Percentiles rank a stretch among this genome's conserved stretches.
Evolutionary conservation across 23 tunicate genomes (phyloP).

Genomic region (Oikopleura vanhoeffeni): DNA sequence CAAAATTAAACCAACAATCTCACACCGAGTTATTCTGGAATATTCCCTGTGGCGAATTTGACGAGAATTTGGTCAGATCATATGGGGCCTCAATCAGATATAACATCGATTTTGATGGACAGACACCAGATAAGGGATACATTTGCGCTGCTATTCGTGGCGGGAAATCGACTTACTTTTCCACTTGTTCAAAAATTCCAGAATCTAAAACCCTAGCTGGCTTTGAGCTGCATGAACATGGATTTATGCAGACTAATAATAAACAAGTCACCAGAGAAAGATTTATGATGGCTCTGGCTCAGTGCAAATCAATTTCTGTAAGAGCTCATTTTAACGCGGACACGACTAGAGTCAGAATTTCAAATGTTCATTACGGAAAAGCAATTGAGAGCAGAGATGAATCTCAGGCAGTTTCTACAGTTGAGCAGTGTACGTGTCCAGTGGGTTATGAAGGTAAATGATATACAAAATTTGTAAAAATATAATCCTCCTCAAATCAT

Average conservation of each 20-base stretch:
- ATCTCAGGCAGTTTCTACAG: slow-evolving; percentile 36
- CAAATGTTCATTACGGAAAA: slow-evolving; percentile 51
- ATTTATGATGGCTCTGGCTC: slow-evolving; percentile 75
- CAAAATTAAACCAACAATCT: neutral
- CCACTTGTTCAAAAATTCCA: neutral
- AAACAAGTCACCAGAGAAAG: slow-evolving; percentile 34
- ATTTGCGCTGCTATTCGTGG: neutral
- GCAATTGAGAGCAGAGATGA: slow-evolving; percentile 32
- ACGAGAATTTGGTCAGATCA: neutral
- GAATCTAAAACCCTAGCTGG: neutral
- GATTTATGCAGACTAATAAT: neutral
- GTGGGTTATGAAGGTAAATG: slow-evolving; percentile 94
- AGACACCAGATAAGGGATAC: neutral
- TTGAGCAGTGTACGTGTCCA: slow-evolving; percentile 83
- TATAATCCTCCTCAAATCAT: too few relatives aligned
- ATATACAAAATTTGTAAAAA: too few relatives aligned
- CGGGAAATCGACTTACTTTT: neutral
- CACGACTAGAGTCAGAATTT: slow-evolving; percentile 23
- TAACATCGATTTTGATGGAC: neutral
- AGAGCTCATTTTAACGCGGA: slow-evolving; percentile 40
- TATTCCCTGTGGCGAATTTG: neutral
- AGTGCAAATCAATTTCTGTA: slow-evolving; percentile 35
- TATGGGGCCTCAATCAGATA: neutral
- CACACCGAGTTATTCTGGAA: neutral
- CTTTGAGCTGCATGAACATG: neutral